Conservation (phyloP, 2,113 vertebrate species). For the Hystrix cristata region DNA sequence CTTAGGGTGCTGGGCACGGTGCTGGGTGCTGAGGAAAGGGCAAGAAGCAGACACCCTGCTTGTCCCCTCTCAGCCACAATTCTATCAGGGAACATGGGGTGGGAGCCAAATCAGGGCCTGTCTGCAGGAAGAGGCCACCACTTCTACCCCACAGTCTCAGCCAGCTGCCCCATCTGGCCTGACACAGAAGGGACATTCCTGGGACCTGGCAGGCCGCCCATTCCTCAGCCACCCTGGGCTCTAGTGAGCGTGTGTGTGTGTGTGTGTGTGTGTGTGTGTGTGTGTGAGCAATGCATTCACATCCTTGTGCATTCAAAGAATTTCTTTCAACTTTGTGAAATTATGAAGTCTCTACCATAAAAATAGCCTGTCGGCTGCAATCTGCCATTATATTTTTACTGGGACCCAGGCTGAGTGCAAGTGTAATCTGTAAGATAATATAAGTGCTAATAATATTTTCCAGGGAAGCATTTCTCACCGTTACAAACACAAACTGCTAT, state of each 20-base stretch:
- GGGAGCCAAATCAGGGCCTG: fast-evolving
- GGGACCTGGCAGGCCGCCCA: not conserved
- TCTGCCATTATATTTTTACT: constrained; percentile 76
- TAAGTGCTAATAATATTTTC: constrained; percentile 78
- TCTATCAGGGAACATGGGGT: not conserved
- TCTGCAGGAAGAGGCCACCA: not conserved
- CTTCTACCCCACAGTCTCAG: not conserved
- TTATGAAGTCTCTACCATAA: constrained; percentile 62
- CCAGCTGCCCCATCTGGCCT: too few relatives aligned
- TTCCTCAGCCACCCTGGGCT: not conserved
- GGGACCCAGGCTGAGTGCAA: constrained; percentile 14
- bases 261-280: not conserved
- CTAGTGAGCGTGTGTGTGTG: not conserved
- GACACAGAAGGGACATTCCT: not conserved
- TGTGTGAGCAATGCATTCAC: too few relatives aligned
- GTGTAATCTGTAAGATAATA: constrained; percentile 73
- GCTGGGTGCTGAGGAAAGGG: fast-evolving
- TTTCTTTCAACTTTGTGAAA: constrained; percentile 64
- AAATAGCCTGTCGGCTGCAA: constrained; percentile 66
- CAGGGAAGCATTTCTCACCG: constrained; percentile 70
- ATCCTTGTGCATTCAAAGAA: constrained; percentile 51
- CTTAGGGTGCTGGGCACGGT: not conserved
- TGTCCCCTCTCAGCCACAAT: not conserved
- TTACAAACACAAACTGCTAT: constrained; percentile 73
- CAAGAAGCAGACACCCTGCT: not conserved